These are phyloP conservation scores for Cheilosia vulpina DNA, from an alignment of 2,888 invertebrate genomes.

Conservation along the genomic window DNA sequence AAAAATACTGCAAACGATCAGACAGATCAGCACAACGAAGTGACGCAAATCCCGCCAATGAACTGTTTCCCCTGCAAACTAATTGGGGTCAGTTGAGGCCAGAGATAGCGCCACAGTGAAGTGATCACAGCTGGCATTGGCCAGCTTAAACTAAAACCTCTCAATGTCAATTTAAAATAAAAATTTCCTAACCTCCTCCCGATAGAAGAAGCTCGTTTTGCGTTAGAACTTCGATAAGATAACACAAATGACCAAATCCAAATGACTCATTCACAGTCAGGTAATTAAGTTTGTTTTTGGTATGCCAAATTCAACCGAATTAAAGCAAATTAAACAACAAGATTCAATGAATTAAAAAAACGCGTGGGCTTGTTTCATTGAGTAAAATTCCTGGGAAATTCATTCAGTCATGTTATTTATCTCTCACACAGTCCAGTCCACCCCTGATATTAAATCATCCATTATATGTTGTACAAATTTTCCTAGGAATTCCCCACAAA, in stretches of 20 bases:
- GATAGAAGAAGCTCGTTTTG: background rate
- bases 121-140: no score
- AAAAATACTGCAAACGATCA: no score
- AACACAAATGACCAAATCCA: background rate
- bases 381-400: conserved; percentile 29
- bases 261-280: background rate
- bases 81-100: no score
- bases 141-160: background rate
- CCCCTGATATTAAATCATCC: conserved; percentile 24
- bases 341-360: conserved; percentile 11
- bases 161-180: background rate
- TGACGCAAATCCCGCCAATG: no score
- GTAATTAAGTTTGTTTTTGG: background rate
- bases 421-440: background rate
- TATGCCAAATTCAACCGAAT: background rate
- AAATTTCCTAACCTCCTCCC: background rate
- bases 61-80: no score
- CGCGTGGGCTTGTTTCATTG: conserved; percentile 25
- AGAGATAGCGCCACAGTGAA: no score
- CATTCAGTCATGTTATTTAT: conserved; percentile 21
- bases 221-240: background rate
- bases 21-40: no score
- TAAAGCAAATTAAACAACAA: conserved; percentile 1
- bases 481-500: conserved; percentile 65
- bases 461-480: conserved; percentile 23